phyloP scores from a whole-genome alignment of 2,797 vertebrate genomes.

The Sebastiscus tertius region DNA sequence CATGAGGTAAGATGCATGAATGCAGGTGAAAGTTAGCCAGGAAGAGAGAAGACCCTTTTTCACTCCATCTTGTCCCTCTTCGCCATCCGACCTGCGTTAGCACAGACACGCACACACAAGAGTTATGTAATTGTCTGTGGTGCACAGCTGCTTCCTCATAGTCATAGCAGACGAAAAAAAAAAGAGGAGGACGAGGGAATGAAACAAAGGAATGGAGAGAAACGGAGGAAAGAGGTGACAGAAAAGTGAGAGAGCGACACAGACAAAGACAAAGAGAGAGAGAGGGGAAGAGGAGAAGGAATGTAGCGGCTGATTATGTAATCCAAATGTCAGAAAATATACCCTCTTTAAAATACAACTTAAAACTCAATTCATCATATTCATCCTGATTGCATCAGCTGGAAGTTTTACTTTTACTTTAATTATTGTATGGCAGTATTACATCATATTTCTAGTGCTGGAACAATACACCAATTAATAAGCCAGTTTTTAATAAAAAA shows the following conservation, averaged over 20 bases:
- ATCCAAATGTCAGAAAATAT: background rate
- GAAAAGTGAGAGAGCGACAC: background rate
- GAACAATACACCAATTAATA: background rate
- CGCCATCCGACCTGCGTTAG: background rate
- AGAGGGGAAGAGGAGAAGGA: background rate
- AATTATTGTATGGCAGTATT: background rate
- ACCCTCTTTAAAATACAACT: background rate
- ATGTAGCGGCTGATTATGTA: background rate
- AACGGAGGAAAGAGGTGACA: slow-evolving; percentile 10
- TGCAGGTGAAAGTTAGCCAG: slow-evolving; percentile 34
- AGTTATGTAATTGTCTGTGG: slow-evolving; percentile 77
- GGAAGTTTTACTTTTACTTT: background rate
- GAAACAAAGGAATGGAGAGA: slow-evolving; percentile 49
- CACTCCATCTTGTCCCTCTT: background rate
- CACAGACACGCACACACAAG: slow-evolving; percentile 11
- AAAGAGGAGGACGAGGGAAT: slow-evolving; percentile 20
- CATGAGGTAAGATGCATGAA: slow-evolving; percentile 3
- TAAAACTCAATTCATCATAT: background rate
- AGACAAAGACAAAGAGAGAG: background rate
- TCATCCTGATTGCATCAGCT: background rate
- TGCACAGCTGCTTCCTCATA: slow-evolving; percentile 75
- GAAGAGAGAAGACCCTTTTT: slow-evolving; percentile 8
- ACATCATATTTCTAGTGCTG: background rate
- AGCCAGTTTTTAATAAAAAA: background rate
- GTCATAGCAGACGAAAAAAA: slow-evolving; percentile 35